Base-by-base conservation (phyloP, 2,113 vertebrate genomes). In the Hydropotes inermis region DNA sequence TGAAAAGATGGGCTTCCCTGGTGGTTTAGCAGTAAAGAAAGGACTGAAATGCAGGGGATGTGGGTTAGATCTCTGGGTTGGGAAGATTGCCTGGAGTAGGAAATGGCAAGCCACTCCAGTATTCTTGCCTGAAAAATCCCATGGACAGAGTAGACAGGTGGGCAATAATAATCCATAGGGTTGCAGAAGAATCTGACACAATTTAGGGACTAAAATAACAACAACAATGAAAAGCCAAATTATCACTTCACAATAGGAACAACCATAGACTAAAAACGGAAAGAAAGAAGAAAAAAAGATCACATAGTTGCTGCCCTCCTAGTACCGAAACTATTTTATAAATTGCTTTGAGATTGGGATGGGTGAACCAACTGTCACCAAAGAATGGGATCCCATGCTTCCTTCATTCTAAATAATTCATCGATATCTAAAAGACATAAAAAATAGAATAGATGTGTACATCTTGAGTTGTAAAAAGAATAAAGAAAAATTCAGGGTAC, bases 221-320 rank as follows among this genome's bases (percentile, higher is more conserved):
- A 76, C 6, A 76, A 25, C 91, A 94, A 86, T 95, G 67, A 97
- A 96, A 96, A 96, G 13, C n/a, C 60, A 95, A 60, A 91, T 97
- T 93, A 94, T n/a, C 91, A n/a, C 91, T 97, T 97, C 55, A 91
- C 45, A 93, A 28, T 27, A 94, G 50, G 64, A 97, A 21, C 9
- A 12, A 76, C 25, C 50, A 70, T 50, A 90, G 50, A 89, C 54
- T 89, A 81, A 78, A 96, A 97, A 60, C 43, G 70, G 27, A 60
- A 87, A 70, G 78, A 28, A 25, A 50, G 13, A 39, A 28, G 11
- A 30, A 33, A 33, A 39, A 64, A 33, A 60, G 2, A 54, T 74
- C 85, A 70, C 25, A 76, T 2, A 85, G 13, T 79, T 33, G 82
- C 19, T 30, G 3, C 12, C 17, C 28, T 79, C 11, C 17, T 91